phyloP scores from a whole-genome alignment of 2,113 vertebrate species.

The Sander lucioperca region DNA sequence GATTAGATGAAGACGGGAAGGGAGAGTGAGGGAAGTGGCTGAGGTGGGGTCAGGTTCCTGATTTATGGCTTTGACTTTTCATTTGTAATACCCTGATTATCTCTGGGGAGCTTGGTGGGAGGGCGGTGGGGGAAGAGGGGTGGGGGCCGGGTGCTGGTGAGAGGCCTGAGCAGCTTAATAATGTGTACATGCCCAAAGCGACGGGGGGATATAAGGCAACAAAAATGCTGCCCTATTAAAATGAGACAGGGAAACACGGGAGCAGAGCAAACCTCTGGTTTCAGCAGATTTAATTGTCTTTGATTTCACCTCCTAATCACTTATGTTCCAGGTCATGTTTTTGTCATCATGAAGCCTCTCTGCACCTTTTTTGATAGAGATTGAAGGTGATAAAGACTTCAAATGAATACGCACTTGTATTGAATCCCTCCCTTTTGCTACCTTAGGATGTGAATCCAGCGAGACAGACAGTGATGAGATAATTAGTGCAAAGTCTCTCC shows the following conservation, averaged over 20 bases:
- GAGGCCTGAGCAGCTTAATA: constrained; percentile 75
- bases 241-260: constrained; percentile 48
- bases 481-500: constrained; percentile 70
- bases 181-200: constrained; percentile 73
- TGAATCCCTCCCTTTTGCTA: constrained; percentile 45
- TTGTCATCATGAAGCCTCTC: constrained; percentile 38
- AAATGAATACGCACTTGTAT: constrained; percentile 37
- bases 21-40: constrained; percentile 20
- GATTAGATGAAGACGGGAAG: constrained; percentile 29
- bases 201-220: constrained; percentile 59
- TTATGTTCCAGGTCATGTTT: constrained; percentile 45
- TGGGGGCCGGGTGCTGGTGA: constrained; percentile 40
- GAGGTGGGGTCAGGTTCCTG: constrained; percentile 44
- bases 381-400: constrained; percentile 41
- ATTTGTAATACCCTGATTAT: constrained; percentile 81
- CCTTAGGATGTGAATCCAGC: constrained; percentile 42
- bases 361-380: constrained; percentile 38
- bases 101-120: constrained; percentile 69
- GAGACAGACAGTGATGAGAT: constrained; percentile 69
- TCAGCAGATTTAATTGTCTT: constrained; percentile 57
- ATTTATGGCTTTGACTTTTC: constrained; percentile 83
- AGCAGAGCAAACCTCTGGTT: constrained; percentile 58
- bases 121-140: constrained; percentile 27
- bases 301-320: constrained; percentile 47
- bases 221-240: constrained; percentile 71